Percentiles rank a stretch among this genome's conserved stretches.
phyloP scores from a whole-genome alignment of 2,797 vertebrate species.

The Melanotaenia nigrans region DNA sequence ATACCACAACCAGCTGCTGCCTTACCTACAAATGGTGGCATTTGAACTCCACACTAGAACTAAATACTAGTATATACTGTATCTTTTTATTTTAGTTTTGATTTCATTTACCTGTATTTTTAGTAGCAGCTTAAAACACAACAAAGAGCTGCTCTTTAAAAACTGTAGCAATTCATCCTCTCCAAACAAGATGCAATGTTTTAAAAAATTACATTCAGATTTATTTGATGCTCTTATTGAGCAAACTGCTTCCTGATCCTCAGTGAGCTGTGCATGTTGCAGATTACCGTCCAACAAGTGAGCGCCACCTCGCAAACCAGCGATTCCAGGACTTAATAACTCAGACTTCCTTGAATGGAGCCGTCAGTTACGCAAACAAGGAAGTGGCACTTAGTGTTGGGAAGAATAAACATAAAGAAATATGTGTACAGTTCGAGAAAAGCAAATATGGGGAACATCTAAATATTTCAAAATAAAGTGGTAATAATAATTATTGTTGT shows the following conservation, averaged over 20 bases:
- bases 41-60: too few species aligned
- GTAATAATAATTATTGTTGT: conserved; percentile 2
- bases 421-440: background rate
- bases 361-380: conserved; percentile 21
- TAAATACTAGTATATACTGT: background rate
- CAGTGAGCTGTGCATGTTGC: too few species aligned
- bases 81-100: background rate
- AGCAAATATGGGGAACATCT: background rate
- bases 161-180: background rate
- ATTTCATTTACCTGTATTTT: background rate
- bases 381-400: conserved; percentile 4
- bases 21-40: too few species aligned
- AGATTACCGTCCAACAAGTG: background rate
- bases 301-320: background rate
- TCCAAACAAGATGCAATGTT: background rate
- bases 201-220: background rate
- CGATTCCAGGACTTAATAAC: background rate
- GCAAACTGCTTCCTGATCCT: background rate
- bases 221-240: background rate
- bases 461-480: background rate
- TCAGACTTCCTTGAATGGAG: background rate
- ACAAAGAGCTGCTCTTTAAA: too few species aligned
- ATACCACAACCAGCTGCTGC: too few species aligned
- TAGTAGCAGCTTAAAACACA: background rate
- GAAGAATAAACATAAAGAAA: conserved; percentile 1